Conservation (phyloP, 2,113 vertebrate species). For the Takifugu flavidus region DNA sequence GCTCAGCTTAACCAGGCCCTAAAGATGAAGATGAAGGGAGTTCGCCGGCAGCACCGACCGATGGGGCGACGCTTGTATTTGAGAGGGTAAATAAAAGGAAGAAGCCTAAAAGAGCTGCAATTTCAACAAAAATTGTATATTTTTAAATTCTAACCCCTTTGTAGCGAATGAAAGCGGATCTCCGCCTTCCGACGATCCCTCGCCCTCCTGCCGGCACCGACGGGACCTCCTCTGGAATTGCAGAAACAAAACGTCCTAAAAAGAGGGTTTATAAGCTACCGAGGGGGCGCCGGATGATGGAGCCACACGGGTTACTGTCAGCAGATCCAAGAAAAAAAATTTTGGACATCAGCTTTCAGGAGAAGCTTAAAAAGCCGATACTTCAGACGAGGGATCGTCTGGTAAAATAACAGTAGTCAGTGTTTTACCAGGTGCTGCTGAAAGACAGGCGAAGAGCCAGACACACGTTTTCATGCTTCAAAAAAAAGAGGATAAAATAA, state of each 20-base stretch:
- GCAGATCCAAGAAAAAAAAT: constrained; percentile 30
- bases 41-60: constrained; percentile 6
- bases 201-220: constrained; percentile 18
- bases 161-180: not conserved
- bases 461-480: constrained; percentile 50
- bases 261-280: constrained; percentile 33
- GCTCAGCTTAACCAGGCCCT: constrained; percentile 58
- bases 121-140: too few species aligned
- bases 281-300: constrained; percentile 16
- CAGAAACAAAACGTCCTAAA: constrained; percentile 48
- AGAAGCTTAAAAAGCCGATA: constrained; percentile 24
- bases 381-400: constrained; percentile 42
- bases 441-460: constrained; percentile 58
- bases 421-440: constrained; percentile 40
- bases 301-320: constrained; percentile 29
- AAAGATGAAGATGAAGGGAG: constrained; percentile 64
- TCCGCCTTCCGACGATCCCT: constrained; percentile 14
- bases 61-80: too few species aligned
- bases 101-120: too few species aligned
- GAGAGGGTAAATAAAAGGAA: too few species aligned
- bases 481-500: constrained; percentile 59
- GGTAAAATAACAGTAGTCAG: constrained; percentile 36
- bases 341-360: constrained; percentile 32
- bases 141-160: too few species aligned
- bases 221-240: constrained; percentile 28